Evolutionary conservation across 1,140 invertebrate species (phyloP).

Genomic region (Calliphora vicina): DNA sequence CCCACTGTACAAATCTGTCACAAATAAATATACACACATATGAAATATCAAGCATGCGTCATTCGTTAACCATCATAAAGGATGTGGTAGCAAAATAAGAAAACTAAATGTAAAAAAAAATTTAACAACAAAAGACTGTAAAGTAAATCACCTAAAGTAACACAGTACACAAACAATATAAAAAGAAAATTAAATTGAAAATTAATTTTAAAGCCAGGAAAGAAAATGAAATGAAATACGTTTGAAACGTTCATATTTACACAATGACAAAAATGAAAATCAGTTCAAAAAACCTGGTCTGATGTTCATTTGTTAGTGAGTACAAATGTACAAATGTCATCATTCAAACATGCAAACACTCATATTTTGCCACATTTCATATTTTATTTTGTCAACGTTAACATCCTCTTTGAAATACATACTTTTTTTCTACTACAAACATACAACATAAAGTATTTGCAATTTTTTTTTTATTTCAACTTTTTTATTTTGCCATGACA

Average conservation of each 20-base stretch:
- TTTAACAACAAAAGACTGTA: not conserved
- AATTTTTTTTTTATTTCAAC: conserved; percentile 1
- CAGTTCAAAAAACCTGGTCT: conserved; percentile 18
- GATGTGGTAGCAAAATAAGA: not conserved
- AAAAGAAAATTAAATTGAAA: conserved; percentile 26
- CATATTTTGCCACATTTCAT: conserved; percentile 26
- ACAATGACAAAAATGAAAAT: not conserved
- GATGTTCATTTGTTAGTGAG: not conserved
- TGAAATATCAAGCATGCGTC: conserved; percentile 10
- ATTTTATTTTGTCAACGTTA: conserved; percentile 20
- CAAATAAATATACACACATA: not conserved
- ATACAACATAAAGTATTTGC: not conserved
- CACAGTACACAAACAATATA: not conserved
- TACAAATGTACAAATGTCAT: not conserved
- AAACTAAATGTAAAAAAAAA: conserved; percentile 9
- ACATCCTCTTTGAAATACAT: conserved; percentile 20
- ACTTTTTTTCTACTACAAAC: not conserved
- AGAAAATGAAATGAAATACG: conserved; percentile 25
- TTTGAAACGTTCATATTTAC: not conserved
- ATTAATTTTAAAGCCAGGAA: conserved; percentile 27
- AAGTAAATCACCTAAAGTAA: conserved; percentile 33
- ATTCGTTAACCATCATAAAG: conserved; percentile 18
- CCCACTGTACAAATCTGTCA: not conserved
- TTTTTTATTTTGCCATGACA: conserved; percentile 22
- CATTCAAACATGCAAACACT: not conserved